phyloP scores from a whole-genome alignment of 1,140 invertebrate species.

The Aethina tumida region DNA sequence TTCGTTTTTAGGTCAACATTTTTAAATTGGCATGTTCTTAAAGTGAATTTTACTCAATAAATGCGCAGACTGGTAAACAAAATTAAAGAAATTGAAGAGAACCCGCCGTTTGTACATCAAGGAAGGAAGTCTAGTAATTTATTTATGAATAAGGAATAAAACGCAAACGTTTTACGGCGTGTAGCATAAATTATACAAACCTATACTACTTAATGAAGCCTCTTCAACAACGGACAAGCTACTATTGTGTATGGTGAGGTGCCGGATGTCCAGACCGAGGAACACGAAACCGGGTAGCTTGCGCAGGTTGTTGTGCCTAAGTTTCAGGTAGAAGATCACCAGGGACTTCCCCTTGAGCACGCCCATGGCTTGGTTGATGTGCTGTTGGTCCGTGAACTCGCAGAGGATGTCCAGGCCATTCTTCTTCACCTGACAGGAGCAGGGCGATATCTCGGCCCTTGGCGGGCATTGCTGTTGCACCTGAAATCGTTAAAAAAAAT shows the following conservation, averaged over 20 bases:
- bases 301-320: slow-evolving; percentile 71
- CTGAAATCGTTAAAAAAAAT: slow-evolving; percentile 18
- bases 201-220: slow-evolving; percentile 71
- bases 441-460: slow-evolving; percentile 61
- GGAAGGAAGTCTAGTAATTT: too few species aligned
- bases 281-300: slow-evolving; percentile 77
- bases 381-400: slow-evolving; percentile 65
- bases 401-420: slow-evolving; percentile 78
- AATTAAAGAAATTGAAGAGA: too few species aligned
- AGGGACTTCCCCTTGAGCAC: slow-evolving; percentile 61
- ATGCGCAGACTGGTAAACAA: too few species aligned
- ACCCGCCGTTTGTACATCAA: too few species aligned
- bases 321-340: slow-evolving; percentile 76
- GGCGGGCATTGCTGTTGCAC: slow-evolving; percentile 58
- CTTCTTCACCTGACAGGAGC: slow-evolving; percentile 72
- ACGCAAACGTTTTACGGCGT: too few species aligned
- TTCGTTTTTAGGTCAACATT: too few species aligned
- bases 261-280: slow-evolving; percentile 74
- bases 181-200: too few species aligned
- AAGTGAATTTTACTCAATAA: too few species aligned
- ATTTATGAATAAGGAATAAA: too few species aligned
- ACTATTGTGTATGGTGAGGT: slow-evolving; percentile 79
- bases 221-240: slow-evolving; percentile 78
- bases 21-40: too few species aligned
- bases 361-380: slow-evolving; percentile 66